Evolutionary conservation across 2,797 vertebrate genomes (phyloP).

Genomic region (Gallirallus australis): DNA sequence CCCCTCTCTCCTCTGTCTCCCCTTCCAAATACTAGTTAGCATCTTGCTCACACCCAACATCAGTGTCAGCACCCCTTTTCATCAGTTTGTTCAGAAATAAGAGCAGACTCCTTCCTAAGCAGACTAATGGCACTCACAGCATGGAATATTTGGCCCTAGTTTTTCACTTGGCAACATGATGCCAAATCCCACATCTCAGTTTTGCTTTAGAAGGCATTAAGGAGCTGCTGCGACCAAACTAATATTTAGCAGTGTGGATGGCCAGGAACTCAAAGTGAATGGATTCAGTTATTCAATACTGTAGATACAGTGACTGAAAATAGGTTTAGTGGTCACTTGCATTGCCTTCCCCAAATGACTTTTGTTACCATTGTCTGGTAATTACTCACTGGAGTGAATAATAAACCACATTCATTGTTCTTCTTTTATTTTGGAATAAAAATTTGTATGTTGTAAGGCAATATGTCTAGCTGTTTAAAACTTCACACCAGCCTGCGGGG

Average conservation of each 20-base stretch:
- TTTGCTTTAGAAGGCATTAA: conserved; percentile 28
- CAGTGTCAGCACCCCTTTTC: neutral
- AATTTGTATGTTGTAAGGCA: neutral
- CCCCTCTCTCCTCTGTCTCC: neutral
- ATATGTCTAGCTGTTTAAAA: neutral
- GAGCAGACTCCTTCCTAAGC: neutral
- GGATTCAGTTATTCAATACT: neutral
- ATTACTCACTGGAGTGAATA: neutral
- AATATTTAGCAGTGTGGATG: neutral
- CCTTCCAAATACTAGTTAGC: neutral
- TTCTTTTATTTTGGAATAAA: conserved; percentile 1
- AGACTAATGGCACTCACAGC: neutral
- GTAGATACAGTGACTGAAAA: conserved; percentile 24
- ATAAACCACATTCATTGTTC: neutral
- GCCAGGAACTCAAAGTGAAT: neutral
- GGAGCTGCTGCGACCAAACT: neutral
- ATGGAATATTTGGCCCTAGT: neutral
- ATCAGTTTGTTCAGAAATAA: neutral
- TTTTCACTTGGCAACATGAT: neutral
- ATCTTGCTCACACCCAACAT: neutral
- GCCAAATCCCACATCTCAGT: neutral
- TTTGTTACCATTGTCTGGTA: neutral
- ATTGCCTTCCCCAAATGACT: conserved; percentile 24
- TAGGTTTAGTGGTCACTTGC: conserved; percentile 9
- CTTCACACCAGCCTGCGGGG: neutral